Evolutionary conservation across 1,140 invertebrate genomes (phyloP).

Genomic region (Sitophilus oryzae): DNA sequence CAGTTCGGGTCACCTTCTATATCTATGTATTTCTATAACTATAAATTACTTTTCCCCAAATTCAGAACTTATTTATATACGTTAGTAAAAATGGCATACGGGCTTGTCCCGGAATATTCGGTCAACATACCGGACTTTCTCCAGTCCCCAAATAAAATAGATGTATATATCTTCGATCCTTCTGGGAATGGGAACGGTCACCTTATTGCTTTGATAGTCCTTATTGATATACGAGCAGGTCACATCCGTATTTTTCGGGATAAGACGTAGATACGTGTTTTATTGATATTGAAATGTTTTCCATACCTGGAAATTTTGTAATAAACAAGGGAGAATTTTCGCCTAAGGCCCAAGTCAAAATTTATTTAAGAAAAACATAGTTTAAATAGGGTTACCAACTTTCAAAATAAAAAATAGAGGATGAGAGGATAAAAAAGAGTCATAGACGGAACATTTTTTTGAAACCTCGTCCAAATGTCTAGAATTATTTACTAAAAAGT

Average conservation of each 20-base stretch:
- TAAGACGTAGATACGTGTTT: constrained; percentile 17
- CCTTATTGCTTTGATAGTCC: constrained; percentile 20
- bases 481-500: no score
- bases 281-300: constrained; percentile 22
- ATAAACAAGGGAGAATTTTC: no score
- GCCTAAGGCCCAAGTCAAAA: no score
- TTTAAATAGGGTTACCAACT: no score
- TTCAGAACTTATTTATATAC: constrained; percentile 3
- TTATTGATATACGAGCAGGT: constrained; percentile 22
- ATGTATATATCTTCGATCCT: constrained; percentile 18
- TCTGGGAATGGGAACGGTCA: constrained; percentile 16
- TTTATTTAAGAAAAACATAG: no score
- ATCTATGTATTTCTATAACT: no score
- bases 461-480: no score
- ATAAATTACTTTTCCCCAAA: background rate
- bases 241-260: constrained; percentile 10
- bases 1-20: no score
- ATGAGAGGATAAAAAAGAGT: no score
- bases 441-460: no score
- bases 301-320: background rate
- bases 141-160: constrained; percentile 15
- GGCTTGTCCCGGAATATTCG: constrained; percentile 4
- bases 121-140: constrained; percentile 5
- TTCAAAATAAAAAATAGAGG: no score
- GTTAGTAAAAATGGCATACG: constrained; percentile 8